A percentile compares a stretch with the other conserved stretches of the same genome.
phyloP scores from a whole-genome alignment of 2,888 invertebrate genomes.

The Cecidostiba fungosa region DNA sequence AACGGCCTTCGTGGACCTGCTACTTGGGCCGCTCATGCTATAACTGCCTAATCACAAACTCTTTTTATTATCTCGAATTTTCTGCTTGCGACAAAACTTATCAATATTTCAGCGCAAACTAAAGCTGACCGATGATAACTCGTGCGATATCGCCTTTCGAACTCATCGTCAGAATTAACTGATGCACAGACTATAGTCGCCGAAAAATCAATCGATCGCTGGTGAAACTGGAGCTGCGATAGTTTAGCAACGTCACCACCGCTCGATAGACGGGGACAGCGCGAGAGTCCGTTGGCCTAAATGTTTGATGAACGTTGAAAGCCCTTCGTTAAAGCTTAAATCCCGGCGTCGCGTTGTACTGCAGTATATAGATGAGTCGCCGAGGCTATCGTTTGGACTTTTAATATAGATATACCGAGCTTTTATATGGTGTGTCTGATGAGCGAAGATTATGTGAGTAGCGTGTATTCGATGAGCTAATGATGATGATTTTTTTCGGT shows the following conservation, averaged over 20 bases:
- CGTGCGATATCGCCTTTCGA: not conserved
- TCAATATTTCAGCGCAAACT: not conserved
- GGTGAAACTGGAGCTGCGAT: constrained; percentile 3
- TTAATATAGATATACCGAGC: not conserved
- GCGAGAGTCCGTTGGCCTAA: constrained; percentile 55
- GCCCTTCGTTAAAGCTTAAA: constrained; percentile 61
- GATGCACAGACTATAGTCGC: not conserved
- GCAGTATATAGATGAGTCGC: not conserved
- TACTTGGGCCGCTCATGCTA: too few species aligned
- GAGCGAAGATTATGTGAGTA: not conserved
- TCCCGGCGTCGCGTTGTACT: constrained; percentile 6
- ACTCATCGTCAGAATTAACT: constrained; percentile 10
- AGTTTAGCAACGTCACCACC: constrained; percentile 15
- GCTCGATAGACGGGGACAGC: constrained; percentile 36
- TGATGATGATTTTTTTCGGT: too few species aligned
- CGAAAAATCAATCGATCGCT: constrained; percentile 52
- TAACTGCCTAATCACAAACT: too few species aligned
- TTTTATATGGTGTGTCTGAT: not conserved
- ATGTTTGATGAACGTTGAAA: constrained; percentile 64
- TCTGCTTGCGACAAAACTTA: too few species aligned
- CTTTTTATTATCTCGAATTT: too few species aligned
- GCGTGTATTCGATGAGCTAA: too few species aligned
- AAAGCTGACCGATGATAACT: not conserved
- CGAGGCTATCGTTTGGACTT: not conserved
- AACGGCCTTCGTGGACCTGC: too few species aligned